Evolutionary conservation across 2,113 vertebrate species (phyloP), one percentile per base, ranked within the genome.

Genomic region (Paedocypris sp.): DNA sequence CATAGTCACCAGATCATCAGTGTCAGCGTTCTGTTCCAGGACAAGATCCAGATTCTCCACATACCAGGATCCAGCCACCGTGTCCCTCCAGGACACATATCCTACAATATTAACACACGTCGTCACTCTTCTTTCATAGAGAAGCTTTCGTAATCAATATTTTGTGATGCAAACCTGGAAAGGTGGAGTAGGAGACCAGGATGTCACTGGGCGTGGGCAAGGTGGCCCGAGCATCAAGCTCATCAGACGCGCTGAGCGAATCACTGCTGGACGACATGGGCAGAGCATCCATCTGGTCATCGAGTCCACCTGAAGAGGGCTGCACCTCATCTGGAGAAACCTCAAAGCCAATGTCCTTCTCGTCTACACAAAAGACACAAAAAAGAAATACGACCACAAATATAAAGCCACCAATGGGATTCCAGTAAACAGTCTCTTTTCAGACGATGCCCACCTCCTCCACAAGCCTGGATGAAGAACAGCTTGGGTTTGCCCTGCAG

Each of bases 401-500:
- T 3, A 10, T 15, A 50, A 49, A n/a, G n/a, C n/a, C n/a, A n/a
- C n/a, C n/a, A n/a, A n/a, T n/a, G n/a, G n/a, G n/a, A n/a, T n/a
- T n/a, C n/a, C n/a, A n/a, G n/a, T n/a, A n/a, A n/a, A n/a, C n/a
- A n/a, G n/a, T n/a, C n/a, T n/a, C n/a, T n/a, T 19, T 41, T 3
- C 19, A 6, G 6, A 2, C 16, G 18, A 31, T 6, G 41, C 71
- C 76, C 81, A 94, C 95, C 90, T 82, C 95, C 95, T 12, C 89
- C 92, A 39, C 94, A 99, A 49, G 95, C 95, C 78, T 99, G 95
- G 78, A 99, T 92, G 73, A 99, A 94, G 75, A 98, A 97, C 9
- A 99, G 80, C 64, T 99, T 99, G 43, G 94, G 95, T 75, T 98
- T 99, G 69, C 92, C 89, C 67, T 92, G 82, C 67, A 99, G 57